Percentiles rank a stretch among this genome's conserved stretches.
Evolutionary conservation across 2,113 vertebrate genomes (phyloP).

Genomic region (Rafetus swinhoei): DNA sequence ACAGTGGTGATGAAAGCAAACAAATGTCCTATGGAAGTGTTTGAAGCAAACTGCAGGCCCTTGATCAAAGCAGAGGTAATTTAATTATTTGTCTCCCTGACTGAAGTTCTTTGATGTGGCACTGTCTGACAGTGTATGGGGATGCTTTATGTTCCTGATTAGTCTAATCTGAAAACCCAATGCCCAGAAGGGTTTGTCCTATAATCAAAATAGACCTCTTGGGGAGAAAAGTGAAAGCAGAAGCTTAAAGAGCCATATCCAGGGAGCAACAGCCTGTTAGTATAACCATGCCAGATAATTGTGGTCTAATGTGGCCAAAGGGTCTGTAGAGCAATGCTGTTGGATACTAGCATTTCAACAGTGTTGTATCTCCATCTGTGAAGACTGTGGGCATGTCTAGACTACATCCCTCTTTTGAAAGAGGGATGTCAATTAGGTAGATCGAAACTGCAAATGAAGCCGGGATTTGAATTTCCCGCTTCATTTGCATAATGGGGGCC

Average conservation of each 20-base stretch:
- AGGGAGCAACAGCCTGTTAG: background rate
- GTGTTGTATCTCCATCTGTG: background rate
- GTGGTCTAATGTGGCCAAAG: background rate
- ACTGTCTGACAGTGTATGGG: background rate
- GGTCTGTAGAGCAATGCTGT: background rate
- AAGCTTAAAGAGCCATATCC: background rate
- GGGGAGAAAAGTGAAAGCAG: slow-evolving; percentile 22
- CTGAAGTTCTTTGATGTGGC: background rate
- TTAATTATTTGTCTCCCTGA: background rate
- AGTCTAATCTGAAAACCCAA: background rate
- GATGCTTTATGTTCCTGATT: slow-evolving; percentile 21
- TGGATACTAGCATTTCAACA: background rate
- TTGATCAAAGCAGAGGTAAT: slow-evolving; percentile 34
- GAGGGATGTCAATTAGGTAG: too few species aligned
- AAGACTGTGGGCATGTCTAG: background rate
- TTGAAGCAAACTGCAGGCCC: slow-evolving; percentile 30
- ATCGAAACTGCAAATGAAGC: too few species aligned
- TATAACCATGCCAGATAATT: background rate
- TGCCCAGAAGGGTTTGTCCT: slow-evolving; percentile 2
- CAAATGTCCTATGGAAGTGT: slow-evolving; percentile 8
- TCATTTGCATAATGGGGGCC: too few species aligned
- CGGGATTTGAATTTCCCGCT: too few species aligned
- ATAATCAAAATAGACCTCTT: slow-evolving; percentile 5
- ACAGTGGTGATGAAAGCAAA: slow-evolving; percentile 48
- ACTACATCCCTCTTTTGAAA: too few species aligned